A percentile compares a stretch with the other conserved stretches of the same genome.
These are phyloP conservation scores for Diacarnus erythraeanus DNA, from an alignment of 37 sponge, comb jelly and placozoan genomes.

Conservation along the genomic window DNA sequence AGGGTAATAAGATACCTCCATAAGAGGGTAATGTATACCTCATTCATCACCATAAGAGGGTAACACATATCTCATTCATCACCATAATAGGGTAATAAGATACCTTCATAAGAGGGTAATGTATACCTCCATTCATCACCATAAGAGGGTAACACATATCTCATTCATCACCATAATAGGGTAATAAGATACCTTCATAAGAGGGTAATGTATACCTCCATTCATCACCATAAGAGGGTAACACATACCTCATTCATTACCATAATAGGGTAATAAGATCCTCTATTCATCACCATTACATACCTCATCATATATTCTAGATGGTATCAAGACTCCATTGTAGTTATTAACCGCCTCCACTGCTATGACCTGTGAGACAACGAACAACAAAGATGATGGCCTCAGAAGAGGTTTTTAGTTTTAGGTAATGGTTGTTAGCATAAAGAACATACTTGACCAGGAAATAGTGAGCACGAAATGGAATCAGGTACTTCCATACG, in stretches of 20 bases:
- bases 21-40: too few relatives aligned
- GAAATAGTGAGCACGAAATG: slow-evolving; percentile 60
- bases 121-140: too few relatives aligned
- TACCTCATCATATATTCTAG: slow-evolving; percentile 55
- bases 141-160: too few relatives aligned
- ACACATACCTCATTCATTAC: background rate
- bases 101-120: too few relatives aligned
- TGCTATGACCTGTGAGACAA: slow-evolving; percentile 50
- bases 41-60: too few relatives aligned
- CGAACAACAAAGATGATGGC: slow-evolving; percentile 3
- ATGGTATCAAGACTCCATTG: slow-evolving; percentile 33
- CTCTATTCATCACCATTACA: background rate
- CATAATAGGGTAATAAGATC: background rate
- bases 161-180: too few relatives aligned
- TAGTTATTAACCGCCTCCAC: slow-evolving; percentile 64
- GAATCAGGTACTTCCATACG: slow-evolving; percentile 49
- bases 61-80: too few relatives aligned
- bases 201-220: too few relatives aligned
- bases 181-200: too few relatives aligned
- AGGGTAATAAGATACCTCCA: background rate
- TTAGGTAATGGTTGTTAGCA: background rate
- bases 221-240: too few relatives aligned
- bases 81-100: too few relatives aligned
- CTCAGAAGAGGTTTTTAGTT: background rate
- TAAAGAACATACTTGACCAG: slow-evolving; percentile 59